Percentiles rank a stretch among this genome's conserved stretches.
phyloP scores from a whole-genome alignment of 1,140 invertebrate genomes.

The Polypedilum pembai region DNA sequence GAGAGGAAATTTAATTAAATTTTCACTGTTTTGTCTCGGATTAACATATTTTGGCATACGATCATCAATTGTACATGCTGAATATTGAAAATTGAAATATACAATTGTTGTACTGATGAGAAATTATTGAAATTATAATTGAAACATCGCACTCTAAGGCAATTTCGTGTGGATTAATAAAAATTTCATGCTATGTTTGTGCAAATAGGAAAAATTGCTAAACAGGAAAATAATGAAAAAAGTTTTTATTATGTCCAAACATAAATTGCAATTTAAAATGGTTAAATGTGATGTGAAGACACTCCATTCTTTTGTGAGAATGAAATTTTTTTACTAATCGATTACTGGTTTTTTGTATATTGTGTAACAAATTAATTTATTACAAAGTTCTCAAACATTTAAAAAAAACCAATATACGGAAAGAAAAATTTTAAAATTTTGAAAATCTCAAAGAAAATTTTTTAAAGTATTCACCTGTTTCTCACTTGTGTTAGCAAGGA shows the following conservation, averaged over 20 bases:
- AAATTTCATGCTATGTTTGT: not conserved
- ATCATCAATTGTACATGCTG: not conserved
- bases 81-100: not conserved
- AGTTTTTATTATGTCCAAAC: too few relatives aligned
- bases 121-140: slow-evolving; percentile 15
- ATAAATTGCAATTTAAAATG: too few relatives aligned
- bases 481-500: too few relatives aligned
- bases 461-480: not conserved
- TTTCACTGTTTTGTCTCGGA: not conserved
- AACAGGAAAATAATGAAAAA: not conserved
- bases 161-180: not conserved
- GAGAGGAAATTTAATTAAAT: slow-evolving; percentile 3
- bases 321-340: too few relatives aligned
- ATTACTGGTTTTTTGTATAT: too few relatives aligned
- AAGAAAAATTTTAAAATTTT: not conserved
- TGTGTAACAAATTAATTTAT: too few relatives aligned
- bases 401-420: not conserved
- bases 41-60: not conserved
- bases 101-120: not conserved
- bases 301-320: too few relatives aligned
- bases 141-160: not conserved
- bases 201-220: not conserved
- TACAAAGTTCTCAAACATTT: too few relatives aligned
- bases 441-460: not conserved
- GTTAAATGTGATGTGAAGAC: too few relatives aligned